These are phyloP conservation scores for Terebella lapidaria DNA, from an alignment of 2,888 invertebrate genomes.

Conservation along the genomic window DNA sequence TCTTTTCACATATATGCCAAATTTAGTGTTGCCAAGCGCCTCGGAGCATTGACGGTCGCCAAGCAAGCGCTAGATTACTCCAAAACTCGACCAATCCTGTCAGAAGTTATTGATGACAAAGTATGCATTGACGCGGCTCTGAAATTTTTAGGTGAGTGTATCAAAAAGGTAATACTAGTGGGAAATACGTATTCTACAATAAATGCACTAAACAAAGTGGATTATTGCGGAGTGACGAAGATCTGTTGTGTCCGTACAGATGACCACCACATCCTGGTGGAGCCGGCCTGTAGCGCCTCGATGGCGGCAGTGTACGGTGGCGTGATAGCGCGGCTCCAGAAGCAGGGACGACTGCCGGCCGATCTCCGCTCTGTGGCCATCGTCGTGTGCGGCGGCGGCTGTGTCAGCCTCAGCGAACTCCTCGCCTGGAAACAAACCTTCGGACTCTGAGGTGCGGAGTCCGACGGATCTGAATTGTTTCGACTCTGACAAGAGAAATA, in stretches of 20 bases:
- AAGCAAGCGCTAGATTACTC: conserved; percentile 39
- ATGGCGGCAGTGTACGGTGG: conserved; percentile 54
- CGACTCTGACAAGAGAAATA: no score
- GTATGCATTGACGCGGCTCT: conserved; percentile 53
- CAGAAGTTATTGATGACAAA: conserved; percentile 52
- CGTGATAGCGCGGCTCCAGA: conserved; percentile 40
- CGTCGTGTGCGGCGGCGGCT: conserved; percentile 59
- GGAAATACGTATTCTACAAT: no score
- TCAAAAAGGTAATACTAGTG: no score
- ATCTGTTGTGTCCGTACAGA: no score
- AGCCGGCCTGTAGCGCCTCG: conserved; percentile 57
- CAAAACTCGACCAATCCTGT: conserved; percentile 43
- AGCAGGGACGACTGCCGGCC: conserved; percentile 32
- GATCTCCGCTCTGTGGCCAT: conserved; percentile 48
- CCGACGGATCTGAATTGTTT: no score
- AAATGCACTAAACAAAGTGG: not conserved
- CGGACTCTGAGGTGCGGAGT: not conserved
- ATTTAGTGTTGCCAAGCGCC: conserved; percentile 52
- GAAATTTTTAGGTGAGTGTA: conserved; percentile 49
- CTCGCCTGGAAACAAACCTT: conserved; percentile 53
- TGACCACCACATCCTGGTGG: conserved; percentile 56
- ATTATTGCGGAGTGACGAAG: not conserved
- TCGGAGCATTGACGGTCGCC: conserved; percentile 51
- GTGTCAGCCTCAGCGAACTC: conserved; percentile 60
- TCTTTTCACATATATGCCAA: not conserved